Base-by-base conservation (phyloP, 2,113 vertebrate species). In the Mirza zaza region DNA sequence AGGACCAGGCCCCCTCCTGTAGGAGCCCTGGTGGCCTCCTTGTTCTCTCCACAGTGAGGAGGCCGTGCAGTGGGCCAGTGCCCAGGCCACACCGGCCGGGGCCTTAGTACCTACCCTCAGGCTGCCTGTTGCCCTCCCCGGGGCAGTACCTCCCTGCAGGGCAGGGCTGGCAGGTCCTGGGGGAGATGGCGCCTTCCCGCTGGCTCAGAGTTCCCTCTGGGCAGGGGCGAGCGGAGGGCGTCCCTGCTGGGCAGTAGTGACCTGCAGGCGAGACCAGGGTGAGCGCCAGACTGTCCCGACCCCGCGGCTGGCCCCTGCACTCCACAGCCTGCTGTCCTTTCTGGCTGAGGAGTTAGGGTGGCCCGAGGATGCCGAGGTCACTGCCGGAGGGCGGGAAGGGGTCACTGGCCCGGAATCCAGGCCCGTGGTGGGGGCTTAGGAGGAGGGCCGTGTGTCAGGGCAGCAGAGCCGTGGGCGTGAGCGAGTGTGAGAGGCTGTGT, bases 91-190 rank as follows among this genome's bases (percentile, higher is more conserved):
- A 80, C 45, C 50, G 75, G 48, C 34, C 13, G 36, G 20, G 23
- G 14, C 0, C 1, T 59, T 5, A 23, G 32, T 6, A 91, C 98
- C 92, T 97, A 99, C 99, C 99, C 96, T 99, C 98, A 5, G 99
- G 99, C 55, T 98, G 91, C 86, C 98, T 97, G 48, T 98, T 98
- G 95, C 99, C 99, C 27, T 98, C 97, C 50, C 98, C 98, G 73
- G 98, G 96, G 97, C 99, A 99, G 97, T 98, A 99, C 0, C 95
- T 96, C 45, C 99, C 99, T 91, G 97, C 97, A 1, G 99, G 99
- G 96, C 99, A 99, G 17, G 97, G 97, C 80, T 98, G 98, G 98
- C 99, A 99, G 85, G 98, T 98, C 3, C 97, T 85, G 13, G 76
- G 84, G 1, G 98, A 99, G 55, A 97, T 8, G 0, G 99, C 98